These are phyloP conservation scores for Apeltes quadracus DNA, from an alignment of 2,113 vertebrate genomes.

Conservation along the genomic window DNA sequence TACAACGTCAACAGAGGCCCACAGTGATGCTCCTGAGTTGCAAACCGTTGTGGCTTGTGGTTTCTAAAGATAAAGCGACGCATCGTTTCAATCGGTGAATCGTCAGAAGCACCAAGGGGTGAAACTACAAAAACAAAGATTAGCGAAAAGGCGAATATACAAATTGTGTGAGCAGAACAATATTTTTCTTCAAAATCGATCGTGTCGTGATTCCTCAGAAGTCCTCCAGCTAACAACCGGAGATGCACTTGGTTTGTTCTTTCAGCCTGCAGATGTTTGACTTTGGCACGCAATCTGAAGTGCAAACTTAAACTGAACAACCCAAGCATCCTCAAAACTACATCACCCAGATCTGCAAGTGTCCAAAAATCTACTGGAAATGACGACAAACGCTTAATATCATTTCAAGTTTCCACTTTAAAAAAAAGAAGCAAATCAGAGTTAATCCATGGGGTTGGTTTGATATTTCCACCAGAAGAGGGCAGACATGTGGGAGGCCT, in stretches of 20 bases:
- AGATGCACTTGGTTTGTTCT: neutral
- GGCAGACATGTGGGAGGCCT: conserved; percentile 42
- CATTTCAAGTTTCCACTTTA: conserved; percentile 1
- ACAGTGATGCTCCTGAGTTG: neutral
- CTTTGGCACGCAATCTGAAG: neutral
- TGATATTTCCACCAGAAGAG: conserved; percentile 40
- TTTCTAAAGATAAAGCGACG: accelerated
- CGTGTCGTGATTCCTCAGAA: neutral
- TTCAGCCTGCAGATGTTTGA: neutral
- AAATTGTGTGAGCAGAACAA: neutral
- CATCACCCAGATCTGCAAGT: conserved; percentile 10
- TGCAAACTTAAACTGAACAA: neutral
- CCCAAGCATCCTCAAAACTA: conserved; percentile 15
- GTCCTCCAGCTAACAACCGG: neutral
- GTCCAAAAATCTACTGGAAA: conserved; percentile 8
- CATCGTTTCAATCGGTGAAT: neutral
- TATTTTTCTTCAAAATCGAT: neutral
- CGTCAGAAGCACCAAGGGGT: neutral
- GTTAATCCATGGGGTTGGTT: conserved; percentile 50
- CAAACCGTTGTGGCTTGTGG: neutral
- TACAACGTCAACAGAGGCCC: neutral
- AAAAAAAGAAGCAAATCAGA: neutral
- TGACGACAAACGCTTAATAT: neutral
- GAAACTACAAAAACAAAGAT: neutral
- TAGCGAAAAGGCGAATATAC: neutral